Evolutionary conservation across 2,888 invertebrate genomes (phyloP), one percentile per base, ranked within the genome.

Genomic region (Hypena proboscidalis): DNA sequence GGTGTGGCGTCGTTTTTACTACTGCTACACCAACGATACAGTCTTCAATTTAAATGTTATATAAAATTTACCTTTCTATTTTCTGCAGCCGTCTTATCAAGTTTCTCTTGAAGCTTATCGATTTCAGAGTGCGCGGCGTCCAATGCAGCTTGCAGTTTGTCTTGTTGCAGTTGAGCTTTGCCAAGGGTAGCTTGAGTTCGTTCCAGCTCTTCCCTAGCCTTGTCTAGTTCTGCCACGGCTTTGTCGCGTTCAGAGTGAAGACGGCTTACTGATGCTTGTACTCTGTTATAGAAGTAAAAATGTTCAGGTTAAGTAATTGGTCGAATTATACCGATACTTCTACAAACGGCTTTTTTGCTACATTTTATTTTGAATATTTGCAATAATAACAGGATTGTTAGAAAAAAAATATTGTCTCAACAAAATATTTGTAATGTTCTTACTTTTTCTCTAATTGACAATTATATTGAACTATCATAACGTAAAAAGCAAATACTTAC

Each of bases 101-200:
- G 86, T 69, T 95, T 95, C 80, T 97, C 97, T 83, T 97, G 97
- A 38, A 97, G 90, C 74, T 97, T 96, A 81, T 98, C 97, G 36
- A 96, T 94, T 78, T 97, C 97, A 38, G 95, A 96, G 82, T 98
- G 97, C 10, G 97, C 96, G 74, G 97, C 95, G 85, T 98, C 98
- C 62, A 97, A 91, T 6, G 95, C 92, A 57, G 96, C 96, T 85
- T 98, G 97, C 37, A 97, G 90, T 85, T 98, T 98, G 86, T 98
- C 98, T 77, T 97, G 97, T 76, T 97, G 97, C 43, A 97, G 90
- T 85, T 98, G 97, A 47, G 97, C 95, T 86, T 97, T 98, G 77
- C 97, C 97, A 42, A 97, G 93, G 32, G 97, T 97, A 15, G 96
- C 96, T 82, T 97, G 97, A 14, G 96, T 95, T 54, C 97, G 92